Base-by-base conservation (phyloP, 2,888 invertebrate species). In the Caenorhabditis imperialis region DNA sequence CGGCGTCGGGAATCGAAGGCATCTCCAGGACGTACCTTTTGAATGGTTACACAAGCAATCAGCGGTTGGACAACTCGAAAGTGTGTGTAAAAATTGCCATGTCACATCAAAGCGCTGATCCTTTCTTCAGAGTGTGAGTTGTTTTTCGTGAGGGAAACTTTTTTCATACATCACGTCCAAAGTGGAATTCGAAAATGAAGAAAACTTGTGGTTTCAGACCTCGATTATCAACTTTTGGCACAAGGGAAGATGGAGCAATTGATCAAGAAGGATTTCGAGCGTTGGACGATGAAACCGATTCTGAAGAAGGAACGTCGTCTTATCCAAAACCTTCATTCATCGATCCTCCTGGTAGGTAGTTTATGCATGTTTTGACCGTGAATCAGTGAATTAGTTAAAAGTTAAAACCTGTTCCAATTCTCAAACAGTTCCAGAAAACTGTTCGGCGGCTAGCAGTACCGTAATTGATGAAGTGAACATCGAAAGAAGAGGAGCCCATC, bases 31-130 rank as follows among this genome's bases (percentile, higher is more conserved):
- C 94, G 85, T 96, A 94, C 89, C 92, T 98, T 78, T 91, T 98
- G 76, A 96, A 97, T 90, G 98, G 96, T 6, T 98, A 98, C 90
- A 95, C 96, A 90, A 92, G 93, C 78, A 85, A 86, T 57, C 93
- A 94, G 88, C 91, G 98, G 60, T 94, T 95, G 89, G 97, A 98
- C 90, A 98, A 98, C 91, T 96, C 96, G 81, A 95, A 94, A 92
- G 92, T 98, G 82, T 92, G 93, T 88, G 93, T 96, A 85, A 92
- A 93, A 83, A 93, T 96, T 85, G 92, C 93, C 88, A 94, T 97
- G 93, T 94, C 93, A 88, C 94, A 97, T 92, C 92, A 95, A 82
- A 93, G 94, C 48, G 96, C 97, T 51, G 98, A 98, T 90, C 95
- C 96, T 83, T 92, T 96, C 80, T 98, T 98, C 89, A 96, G 97